Base-by-base conservation (phyloP, 1,140 invertebrate species). In the Halesus radiatus region DNA sequence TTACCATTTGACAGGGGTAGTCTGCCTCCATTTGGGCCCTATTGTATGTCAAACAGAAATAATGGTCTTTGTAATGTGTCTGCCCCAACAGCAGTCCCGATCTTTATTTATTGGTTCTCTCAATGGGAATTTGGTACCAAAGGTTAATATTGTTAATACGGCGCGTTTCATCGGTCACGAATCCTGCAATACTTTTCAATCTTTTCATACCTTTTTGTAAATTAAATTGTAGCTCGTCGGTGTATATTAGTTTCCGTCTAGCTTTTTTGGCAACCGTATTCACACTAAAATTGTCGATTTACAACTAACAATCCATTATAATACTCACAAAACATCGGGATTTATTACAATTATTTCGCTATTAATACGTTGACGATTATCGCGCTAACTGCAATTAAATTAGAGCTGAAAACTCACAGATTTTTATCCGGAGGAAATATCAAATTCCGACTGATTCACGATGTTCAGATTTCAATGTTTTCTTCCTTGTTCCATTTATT, bases 11-110 rank as follows among this genome's bases (percentile, higher is more conserved):
- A 70, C 66, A 70, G 66, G 66, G 66, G 66, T 50, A 70, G 66
- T 45, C 66, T 70, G 37, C 66, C 66, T 52, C 66, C 32, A 50
- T 70, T 70, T 70, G 66, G 66, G 18, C 18, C 37, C 66, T 45
- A 70, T 70, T 70, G 32, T 70, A 70, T n/a, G 66, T 70, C 66
- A 50, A 70, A 45, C 22, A 45, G 66, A 70, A 70, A 70, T 70
- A 70, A 70, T 70, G 66, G 66, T 22, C 37, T 70, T 70, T 70
- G 66, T 70, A 45, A 45, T 45, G 29, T 45, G 66, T 70, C 66
- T 45, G 32, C 26, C 16, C 10, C 20, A 10, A 50, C 66, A 70
- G 18, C 22, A 50, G 29, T 70, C 66, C 37, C 20, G 29, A 70
- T 13, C n/a, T 18, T 7, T 56, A n/a, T 22, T n/a, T 22, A 56